Base-by-base conservation (phyloP, 30 jellyfish, hydroid and myxozoan genomes). In the Morbakka virulenta region DNA sequence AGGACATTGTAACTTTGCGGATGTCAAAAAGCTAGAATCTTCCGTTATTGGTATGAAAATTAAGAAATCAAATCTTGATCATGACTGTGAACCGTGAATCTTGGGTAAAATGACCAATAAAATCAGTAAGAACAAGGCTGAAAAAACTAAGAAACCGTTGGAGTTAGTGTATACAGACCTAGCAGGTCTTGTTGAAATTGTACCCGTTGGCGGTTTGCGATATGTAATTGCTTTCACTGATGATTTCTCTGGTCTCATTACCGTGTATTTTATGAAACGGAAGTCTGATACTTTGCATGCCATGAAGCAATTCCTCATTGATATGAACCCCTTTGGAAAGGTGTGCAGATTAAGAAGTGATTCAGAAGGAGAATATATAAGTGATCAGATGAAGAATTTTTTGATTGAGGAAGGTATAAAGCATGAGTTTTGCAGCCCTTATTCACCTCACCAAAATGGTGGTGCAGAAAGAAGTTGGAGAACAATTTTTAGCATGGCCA, bases 1-100 rank as follows among this genome's bases (percentile, higher is more conserved):
- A 26, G 95, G 95, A 11, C 95, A 85, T 33, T 57, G 89, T 29
- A 86, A 86, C 65, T n/a, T 29, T 47, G 47, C 29, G 41, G 96
- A 66, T 72, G 34, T 85, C 9, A 17, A 28, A 27, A 77, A 77
- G 77, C 57, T 85, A 29, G 82, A 66, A 65, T n/a, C 31, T 9
- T 84, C 77, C 12, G 87, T 63, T 3, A 47, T 35, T 69, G 92
- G 95, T 17, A 84, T 75, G 92, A 64, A 64, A 69, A 50, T 67
- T 53, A 57, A 17, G 9, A 41, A 6, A 41, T 9, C 57, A 41
- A 41, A 41, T 9, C 9, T 6, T 9, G 9, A 9, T 41, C 13
- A 17, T 41, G 57, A 41, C 17, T 41, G 57, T 41, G 57, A 41
- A 6, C 13, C 57, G 17, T 41, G 57, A 20, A 22, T 14, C 4